Evolutionary conservation across 2,888 invertebrate species (phyloP), one percentile per base, ranked within the genome.

Genomic region (Julus scanicus): DNA sequence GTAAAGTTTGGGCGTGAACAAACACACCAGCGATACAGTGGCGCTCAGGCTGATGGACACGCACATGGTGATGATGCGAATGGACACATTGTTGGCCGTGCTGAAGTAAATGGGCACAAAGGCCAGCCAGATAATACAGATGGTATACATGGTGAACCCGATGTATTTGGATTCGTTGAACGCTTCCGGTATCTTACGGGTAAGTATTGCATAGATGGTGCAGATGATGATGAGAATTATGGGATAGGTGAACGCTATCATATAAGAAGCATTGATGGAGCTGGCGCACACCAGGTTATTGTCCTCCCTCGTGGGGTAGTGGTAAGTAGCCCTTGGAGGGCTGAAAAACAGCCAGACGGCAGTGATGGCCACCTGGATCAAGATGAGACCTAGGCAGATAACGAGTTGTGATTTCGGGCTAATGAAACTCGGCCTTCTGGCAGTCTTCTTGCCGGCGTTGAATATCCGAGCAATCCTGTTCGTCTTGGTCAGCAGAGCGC

Each of bases 81-180:
- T 94, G 15, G 97, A 96, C 90, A 98, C 92, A 89, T 92, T 92
- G 89, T 91, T 91, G 13, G 92, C 92, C 17, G 92, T 93, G 83
- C 92, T 92, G 89, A 93, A 97, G 93, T 98, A 97, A 91, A 93
- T 92, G 71, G 93, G 92, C 44, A 93, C 92, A 89, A 93, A 99
- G 37, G 99, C 99, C 90, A 98, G 93, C 99, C 99, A 99, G 92
- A 99, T 98, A 90, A 98, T 97, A 92, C 98, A 98, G 48, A 98
- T 99, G 84, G 98, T 98, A 93, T 98, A 99, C 99, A 99, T 99
- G 40, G 99, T 98, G 93, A 99, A 99, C 94, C 99, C 95, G 90
- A 96, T 95, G 90, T 93, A 93, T 90, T 93, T 93, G 53, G 93
- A 93, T 93, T 98, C 99, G 93, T 99, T 99, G 93, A 99, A 99